Base-by-base conservation (phyloP, 2,797 vertebrate genomes). In the Taenioides sp. region DNA sequence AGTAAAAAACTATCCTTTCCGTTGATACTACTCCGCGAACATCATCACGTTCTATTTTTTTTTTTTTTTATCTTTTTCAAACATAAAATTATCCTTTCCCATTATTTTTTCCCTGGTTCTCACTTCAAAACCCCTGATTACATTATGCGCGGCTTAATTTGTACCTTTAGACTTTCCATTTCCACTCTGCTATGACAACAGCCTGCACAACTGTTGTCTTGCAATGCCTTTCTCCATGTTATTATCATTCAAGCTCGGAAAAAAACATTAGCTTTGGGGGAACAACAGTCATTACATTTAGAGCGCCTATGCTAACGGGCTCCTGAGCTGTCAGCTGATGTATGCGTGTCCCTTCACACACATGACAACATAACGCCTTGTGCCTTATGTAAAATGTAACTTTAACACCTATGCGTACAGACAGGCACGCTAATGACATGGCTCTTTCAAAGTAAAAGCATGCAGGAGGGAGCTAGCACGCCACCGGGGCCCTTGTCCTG, bases 401-500 rank as follows among this genome's bases (percentile, higher is more conserved):
- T 85, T 86, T 71, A 68, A 84, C 80, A 72, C 82, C 76, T 58
- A 74, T 43, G 47, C 73, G 71, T 60, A 71, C 2, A 61, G 55
- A 72, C 25, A 86, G 71, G 83, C 77, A 83, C 59, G 74, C 70
- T 70, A 74, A 63, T 72, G 74, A 76, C 72, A 55, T 61, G 58
- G 31, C 75, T 81, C 70, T 80, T 79, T 79, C 65, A 52, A 79
- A 86, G 86, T 84, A 79, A 85, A 82, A 81, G 74, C 79, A 83
- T 83, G 73, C 76, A 80, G 67, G 9, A 82, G 71, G 84, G 77
- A 84, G 84, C 73, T 72, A 4, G 59, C 76, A 84, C 77, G 84
- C 67, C 77, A 78, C 69, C 65, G 71, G 83, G 83, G 78, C 75
- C 80, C 80, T 77, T 84, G 79, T 77, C 86, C 84, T 86, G 71